Evolutionary conservation across 1,140 invertebrate genomes (phyloP).

Genomic region (Eciton burchellii): DNA sequence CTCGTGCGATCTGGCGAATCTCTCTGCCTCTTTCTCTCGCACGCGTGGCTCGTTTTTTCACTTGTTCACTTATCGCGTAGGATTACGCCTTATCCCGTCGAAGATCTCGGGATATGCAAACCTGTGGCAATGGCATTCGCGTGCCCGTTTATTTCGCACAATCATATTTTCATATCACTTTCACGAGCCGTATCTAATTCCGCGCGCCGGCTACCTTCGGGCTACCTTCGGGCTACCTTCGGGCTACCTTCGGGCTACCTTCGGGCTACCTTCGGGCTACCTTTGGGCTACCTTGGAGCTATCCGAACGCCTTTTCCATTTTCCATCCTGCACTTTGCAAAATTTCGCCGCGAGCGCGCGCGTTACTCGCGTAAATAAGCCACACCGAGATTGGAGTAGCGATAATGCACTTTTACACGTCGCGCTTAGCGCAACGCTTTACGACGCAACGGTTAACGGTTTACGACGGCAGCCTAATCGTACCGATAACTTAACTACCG

Average conservation of each 20-base stretch:
- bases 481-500: no score
- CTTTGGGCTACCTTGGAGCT: no score
- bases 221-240: not conserved
- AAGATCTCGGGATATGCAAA: constrained; percentile 45
- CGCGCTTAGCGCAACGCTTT: not conserved
- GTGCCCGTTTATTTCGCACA: constrained; percentile 6
- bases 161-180: constrained; percentile 53
- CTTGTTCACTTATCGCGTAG: not conserved
- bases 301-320: not conserved
- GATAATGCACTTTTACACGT: not conserved
- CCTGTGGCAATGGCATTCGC: constrained; percentile 39
- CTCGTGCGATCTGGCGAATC: not conserved
- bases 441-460: no score
- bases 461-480: no score
- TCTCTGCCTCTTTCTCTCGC: not conserved
- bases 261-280: not conserved
- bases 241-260: no score
- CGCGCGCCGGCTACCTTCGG: not conserved
- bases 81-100: constrained; percentile 18
- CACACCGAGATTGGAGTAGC: not conserved
- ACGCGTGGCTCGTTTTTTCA: constrained; percentile 17
- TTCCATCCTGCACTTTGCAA: not conserved
- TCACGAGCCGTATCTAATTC: not conserved
- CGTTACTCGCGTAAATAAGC: not conserved
- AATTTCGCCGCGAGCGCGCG: not conserved